Base-by-base conservation (phyloP, 2,113 vertebrate genomes). In the Trachemys scripta region DNA sequence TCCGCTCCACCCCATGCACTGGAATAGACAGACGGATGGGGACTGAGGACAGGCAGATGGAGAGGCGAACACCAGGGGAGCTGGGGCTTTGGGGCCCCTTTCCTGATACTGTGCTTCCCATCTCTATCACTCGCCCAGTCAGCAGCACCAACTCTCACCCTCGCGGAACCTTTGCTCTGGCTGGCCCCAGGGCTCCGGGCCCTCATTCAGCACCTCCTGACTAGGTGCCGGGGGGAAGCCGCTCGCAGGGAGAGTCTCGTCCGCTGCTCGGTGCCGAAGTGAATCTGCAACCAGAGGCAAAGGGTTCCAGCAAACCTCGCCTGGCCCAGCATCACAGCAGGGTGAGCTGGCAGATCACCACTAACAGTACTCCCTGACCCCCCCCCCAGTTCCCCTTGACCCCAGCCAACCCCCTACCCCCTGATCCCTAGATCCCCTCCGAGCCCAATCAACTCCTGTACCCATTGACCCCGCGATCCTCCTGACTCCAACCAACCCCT, bases 271-370 rank as follows among this genome's bases (percentile, higher is more conserved):
- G 31, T 47, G 75, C 35, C 98, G 95, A 88, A 98, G 94, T 3
- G 98, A 98, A 57, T 98, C 98, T 98, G 85, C 0, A 53, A 92
- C 54, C 59, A 82, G 53, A 57, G 47, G 5, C 54, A 79, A 51
- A 3, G 19, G 31, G 50, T 72, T n/a, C n/a, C 22, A 25, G 12
- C 2, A 83, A 53, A 38, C 53, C 49, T 2, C 2, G n/a, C 56
- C 38, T 24, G 20, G 38, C 72, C 72, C 72, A 75, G 72, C 22
- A 6, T 69, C 31, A 19, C 29, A 16, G 29, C 31, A 11, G 29
- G 29, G 31, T 62, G 17, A 72, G 65, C 65, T 5, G 8, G n/a
- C n/a, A 38, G 65, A 38, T 72, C 65, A 22, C n/a, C 19, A 10
- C n/a, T 38, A 72, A 38, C 65, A 72, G 8, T 38, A 5, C 65